These are phyloP conservation scores for Spinus olivaceus DNA, from an alignment of 2,797 vertebrate genomes.

Conservation along the genomic window DNA sequence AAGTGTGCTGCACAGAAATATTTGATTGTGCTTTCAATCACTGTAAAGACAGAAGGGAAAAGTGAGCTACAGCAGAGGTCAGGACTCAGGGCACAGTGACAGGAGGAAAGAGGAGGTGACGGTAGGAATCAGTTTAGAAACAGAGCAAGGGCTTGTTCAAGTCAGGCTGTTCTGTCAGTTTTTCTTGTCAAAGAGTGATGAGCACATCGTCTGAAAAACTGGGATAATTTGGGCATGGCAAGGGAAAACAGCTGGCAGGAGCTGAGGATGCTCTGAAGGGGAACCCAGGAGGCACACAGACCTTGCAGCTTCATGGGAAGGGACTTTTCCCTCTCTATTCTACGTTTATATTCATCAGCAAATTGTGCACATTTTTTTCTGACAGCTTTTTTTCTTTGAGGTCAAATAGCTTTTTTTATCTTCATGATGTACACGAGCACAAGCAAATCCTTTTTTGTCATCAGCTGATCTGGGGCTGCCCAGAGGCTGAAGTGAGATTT, in stretches of 20 bases:
- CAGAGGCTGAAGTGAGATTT: neutral
- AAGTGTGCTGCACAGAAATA: neutral
- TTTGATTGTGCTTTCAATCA: neutral
- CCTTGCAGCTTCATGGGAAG: neutral
- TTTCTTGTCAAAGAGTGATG: neutral
- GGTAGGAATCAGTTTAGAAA: neutral
- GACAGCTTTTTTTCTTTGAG: neutral
- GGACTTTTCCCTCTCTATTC: neutral
- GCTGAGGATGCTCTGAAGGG: neutral
- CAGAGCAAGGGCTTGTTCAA: neutral
- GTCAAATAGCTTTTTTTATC: neutral
- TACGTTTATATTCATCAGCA: neutral
- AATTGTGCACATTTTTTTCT: neutral
- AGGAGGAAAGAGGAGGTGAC: neutral
- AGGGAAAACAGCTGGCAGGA: neutral
- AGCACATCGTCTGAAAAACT: neutral
- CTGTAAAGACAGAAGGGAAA: neutral
- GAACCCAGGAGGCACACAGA: neutral
- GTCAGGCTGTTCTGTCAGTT: neutral
- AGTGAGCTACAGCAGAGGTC: neutral
- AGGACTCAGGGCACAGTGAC: accelerated
- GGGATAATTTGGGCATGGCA: neutral
- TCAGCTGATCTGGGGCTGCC: neutral
- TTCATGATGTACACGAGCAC: neutral
- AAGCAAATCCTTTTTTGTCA: neutral